Evolutionary conservation across 2,888 invertebrate species (phyloP).

Genomic region (Eucriotettix oculatus): DNA sequence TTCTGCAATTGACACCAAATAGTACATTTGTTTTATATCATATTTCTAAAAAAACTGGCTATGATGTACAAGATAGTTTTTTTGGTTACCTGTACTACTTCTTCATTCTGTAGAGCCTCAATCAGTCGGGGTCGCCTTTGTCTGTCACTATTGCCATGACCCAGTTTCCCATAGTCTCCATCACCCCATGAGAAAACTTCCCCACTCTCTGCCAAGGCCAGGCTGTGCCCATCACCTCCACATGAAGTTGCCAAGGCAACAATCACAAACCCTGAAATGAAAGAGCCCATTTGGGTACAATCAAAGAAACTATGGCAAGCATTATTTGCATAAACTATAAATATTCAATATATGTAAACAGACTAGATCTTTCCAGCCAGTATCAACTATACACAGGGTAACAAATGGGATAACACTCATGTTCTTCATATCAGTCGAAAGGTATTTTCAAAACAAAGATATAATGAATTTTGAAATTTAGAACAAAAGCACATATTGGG

Average conservation of each 20-base stretch:
- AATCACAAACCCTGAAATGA: slow-evolving; percentile 36
- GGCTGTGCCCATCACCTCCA: slow-evolving; percentile 45
- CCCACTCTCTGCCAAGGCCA: slow-evolving; percentile 45
- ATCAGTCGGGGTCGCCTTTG: slow-evolving; percentile 43
- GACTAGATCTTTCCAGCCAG: too few species aligned
- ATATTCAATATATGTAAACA: too few species aligned
- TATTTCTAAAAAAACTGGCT: neutral
- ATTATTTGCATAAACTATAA: too few species aligned
- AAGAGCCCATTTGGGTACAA: neutral
- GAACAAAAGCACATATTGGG: too few species aligned
- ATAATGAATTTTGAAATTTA: too few species aligned
- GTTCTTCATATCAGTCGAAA: too few species aligned
- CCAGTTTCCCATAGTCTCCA: slow-evolving; percentile 47
- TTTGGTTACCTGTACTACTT: slow-evolving; percentile 32
- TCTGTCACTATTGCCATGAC: slow-evolving; percentile 45
- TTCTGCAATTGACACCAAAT: too few species aligned
- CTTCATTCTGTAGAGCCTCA: slow-evolving; percentile 41
- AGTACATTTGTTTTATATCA: neutral
- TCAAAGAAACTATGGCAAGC: too few species aligned
- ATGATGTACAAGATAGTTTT: neutral
- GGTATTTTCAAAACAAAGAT: too few species aligned
- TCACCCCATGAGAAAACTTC: slow-evolving; percentile 51
- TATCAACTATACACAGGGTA: too few species aligned
- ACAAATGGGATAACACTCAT: too few species aligned
- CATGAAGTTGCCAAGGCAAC: slow-evolving; percentile 42